phyloP scores from a whole-genome alignment of 2,797 vertebrate species.

The Neopelma chrysocephalum region DNA sequence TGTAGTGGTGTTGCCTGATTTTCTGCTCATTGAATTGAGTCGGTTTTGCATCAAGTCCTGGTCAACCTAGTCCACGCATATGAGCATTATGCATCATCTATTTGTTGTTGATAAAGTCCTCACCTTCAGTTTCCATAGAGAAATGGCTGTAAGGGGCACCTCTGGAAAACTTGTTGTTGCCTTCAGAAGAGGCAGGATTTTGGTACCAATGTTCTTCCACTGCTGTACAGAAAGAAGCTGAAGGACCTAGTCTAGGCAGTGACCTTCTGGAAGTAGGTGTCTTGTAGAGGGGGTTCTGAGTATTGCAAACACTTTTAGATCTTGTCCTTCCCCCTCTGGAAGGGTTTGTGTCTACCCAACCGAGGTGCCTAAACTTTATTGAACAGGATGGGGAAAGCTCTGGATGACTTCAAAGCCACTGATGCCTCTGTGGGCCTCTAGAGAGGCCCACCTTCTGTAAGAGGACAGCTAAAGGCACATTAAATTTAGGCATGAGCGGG shows the following conservation, averaged over 20 bases:
- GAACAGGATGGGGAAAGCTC: background rate
- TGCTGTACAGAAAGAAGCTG: background rate
- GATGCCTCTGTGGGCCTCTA: background rate
- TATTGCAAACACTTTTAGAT: background rate
- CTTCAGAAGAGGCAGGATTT: background rate
- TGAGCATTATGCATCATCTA: rapidly evolving
- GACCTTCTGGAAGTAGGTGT: background rate
- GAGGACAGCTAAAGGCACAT: background rate
- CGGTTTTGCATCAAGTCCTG: background rate
- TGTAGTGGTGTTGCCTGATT: background rate
- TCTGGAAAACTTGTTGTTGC: background rate
- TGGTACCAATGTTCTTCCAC: background rate
- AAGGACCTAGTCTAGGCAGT: background rate
- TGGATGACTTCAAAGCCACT: background rate
- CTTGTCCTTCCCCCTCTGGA: background rate
- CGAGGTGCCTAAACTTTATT: background rate
- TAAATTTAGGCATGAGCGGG: background rate
- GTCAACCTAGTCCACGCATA: background rate
- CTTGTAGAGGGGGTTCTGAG: background rate
- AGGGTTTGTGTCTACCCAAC: background rate
- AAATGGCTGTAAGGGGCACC: background rate
- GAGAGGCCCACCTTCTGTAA: background rate
- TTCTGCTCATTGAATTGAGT: background rate
- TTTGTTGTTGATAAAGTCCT: background rate
- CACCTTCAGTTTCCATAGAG: background rate